phyloP scores from a whole-genome alignment of 2,888 invertebrate genomes.

The Sturmia bella region DNA sequence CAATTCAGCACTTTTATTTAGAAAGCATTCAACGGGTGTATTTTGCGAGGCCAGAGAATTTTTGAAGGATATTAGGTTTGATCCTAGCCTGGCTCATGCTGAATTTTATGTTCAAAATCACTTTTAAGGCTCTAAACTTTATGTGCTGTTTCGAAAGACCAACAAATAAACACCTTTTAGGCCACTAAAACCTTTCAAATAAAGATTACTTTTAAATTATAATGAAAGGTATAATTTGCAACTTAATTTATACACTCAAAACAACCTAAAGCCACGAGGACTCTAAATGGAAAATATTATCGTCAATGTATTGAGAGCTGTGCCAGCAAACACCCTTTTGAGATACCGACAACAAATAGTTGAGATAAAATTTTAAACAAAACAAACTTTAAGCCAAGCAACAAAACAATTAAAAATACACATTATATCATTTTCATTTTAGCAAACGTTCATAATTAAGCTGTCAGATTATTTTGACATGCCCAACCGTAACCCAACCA shows the following conservation, averaged over 20 bases:
- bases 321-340: background rate
- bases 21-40: background rate
- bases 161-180: background rate
- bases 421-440: constrained; percentile 68
- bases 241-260: constrained; percentile 23
- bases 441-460: constrained; percentile 78
- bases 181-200: constrained; percentile 12
- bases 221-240: constrained; percentile 54
- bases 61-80: background rate
- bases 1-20: constrained; percentile 34
- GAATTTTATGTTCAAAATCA: no score
- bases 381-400: constrained; percentile 9
- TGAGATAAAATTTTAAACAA: constrained; percentile 27
- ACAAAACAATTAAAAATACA: constrained; percentile 25
- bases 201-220: constrained; percentile 60
- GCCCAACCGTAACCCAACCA: constrained; percentile 72
- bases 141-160: no score
- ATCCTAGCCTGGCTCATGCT: no score
- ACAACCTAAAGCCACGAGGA: background rate
- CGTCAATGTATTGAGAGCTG: no score
- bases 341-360: background rate
- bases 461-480: constrained; percentile 81
- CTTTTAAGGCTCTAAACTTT: no score
- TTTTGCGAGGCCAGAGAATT: no score
- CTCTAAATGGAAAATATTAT: no score